Base-by-base conservation (phyloP, 2,888 invertebrate species). In the Nesidiocoris tenuis region DNA sequence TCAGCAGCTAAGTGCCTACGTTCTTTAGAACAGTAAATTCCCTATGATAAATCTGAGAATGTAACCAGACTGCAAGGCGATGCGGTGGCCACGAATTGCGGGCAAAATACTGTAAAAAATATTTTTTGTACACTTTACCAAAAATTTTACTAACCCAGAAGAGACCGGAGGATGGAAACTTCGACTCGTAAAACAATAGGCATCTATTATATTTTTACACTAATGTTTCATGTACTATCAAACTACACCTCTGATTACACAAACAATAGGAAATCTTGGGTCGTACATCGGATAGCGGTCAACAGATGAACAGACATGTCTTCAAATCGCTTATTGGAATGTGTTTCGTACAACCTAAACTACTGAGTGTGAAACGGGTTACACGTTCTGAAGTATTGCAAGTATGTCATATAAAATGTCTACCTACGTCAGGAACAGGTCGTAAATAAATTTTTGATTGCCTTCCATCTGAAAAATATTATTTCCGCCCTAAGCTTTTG, bases 391-490 rank as follows among this genome's bases (percentile, higher is more conserved):
- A 39, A 39, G 5, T 39, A 39, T 39, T 12, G n/a, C n/a, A 12
- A 39, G 39, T 39, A 39, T 12, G 12, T 39, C 39, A 39, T 39
- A 12, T 39, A 39, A n/a, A 39, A 39, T 39, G 39, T 39, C 5
- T n/a, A n/a, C n/a, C n/a, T n/a, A n/a, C n/a, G n/a, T n/a, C n/a
- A n/a, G n/a, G n/a, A n/a, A n/a, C n/a, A n/a, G n/a, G n/a, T n/a
- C n/a, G n/a, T n/a, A n/a, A n/a, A n/a, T n/a, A n/a, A n/a, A n/a
- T n/a, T 7, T 59, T 59, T 59, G 59, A 59, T 5, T 19, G 5
- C n/a, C 59, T 59, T 59, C n/a, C 3, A 9, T 59, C 59, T 59
- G n/a, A 54, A 59, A 59, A 59, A 59, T 59, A 59, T n/a, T 5
- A 19, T 19, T 59, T 18, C 3, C 19, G 3, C n/a, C 17, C n/a